phyloP scores from a whole-genome alignment of 2,888 invertebrate genomes.

The Chaitophorus viminalis region DNA sequence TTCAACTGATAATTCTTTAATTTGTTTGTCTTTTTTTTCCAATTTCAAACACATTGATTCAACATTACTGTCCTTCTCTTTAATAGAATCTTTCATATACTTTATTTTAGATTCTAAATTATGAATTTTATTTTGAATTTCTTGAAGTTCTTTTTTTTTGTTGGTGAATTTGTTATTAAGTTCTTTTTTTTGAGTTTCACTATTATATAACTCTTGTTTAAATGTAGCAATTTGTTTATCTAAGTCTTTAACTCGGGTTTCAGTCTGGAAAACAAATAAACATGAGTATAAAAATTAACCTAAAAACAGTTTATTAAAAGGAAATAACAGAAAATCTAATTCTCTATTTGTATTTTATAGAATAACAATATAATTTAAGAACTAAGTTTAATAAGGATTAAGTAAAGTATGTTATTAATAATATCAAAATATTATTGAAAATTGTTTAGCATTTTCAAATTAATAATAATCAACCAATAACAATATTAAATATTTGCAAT shows the following conservation, averaged over 20 bases:
- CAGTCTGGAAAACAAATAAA: conserved; percentile 12
- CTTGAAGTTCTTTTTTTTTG: conserved; percentile 48
- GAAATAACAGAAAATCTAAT: too few relatives aligned
- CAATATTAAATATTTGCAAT: too few relatives aligned
- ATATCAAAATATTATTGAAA: too few relatives aligned
- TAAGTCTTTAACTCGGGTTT: conserved; percentile 40
- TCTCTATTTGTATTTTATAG: too few relatives aligned
- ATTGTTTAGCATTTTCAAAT: too few relatives aligned
- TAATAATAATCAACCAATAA: too few relatives aligned
- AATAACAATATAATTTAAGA: too few relatives aligned
- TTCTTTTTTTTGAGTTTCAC: conserved; percentile 17
- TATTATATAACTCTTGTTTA: conserved; percentile 21
- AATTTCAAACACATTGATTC: conserved; percentile 12
- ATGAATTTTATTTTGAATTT: conserved; percentile 24
- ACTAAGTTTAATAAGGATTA: too few relatives aligned
- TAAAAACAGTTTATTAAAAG: too few relatives aligned
- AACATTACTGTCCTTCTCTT: conserved; percentile 42
- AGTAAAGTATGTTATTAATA: too few relatives aligned
- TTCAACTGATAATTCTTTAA: conserved; percentile 38
- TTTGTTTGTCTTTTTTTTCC: conserved; percentile 38
- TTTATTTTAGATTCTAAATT: conserved; percentile 54
- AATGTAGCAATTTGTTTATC: conserved; percentile 16
- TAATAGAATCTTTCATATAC: conserved; percentile 31
- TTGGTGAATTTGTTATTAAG: conserved; percentile 3
- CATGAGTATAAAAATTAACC: too few relatives aligned